These are phyloP conservation scores for Larimichthys polyactis DNA, from an alignment of 2,113 vertebrate species.

Conservation along the genomic window DNA sequence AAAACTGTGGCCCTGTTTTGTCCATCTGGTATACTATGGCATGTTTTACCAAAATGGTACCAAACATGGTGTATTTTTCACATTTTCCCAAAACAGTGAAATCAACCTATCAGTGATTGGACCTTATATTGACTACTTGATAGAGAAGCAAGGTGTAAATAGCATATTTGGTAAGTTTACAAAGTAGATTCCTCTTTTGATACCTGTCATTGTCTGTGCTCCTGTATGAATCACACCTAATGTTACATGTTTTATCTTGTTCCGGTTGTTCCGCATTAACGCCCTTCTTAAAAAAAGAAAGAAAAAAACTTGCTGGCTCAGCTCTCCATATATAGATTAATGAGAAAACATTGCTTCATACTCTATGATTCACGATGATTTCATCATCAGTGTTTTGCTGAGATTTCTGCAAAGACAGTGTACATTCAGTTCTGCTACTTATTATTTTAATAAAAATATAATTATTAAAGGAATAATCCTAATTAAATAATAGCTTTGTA, in stretches of 20 bases:
- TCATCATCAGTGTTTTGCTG: not conserved
- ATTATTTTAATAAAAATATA: not conserved
- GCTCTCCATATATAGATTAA: not conserved
- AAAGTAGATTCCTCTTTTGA: slow-evolving; percentile 28
- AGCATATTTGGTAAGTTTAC: slow-evolving; percentile 91
- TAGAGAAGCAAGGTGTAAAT: slow-evolving; percentile 87
- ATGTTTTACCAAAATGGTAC: not conserved
- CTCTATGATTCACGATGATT: not conserved
- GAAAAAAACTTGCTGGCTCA: not conserved
- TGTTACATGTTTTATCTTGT: slow-evolving; percentile 7
- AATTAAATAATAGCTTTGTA: too few species aligned
- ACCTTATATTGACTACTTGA: slow-evolving; percentile 92
- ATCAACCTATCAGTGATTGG: slow-evolving; percentile 87
- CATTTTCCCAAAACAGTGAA: slow-evolving; percentile 85
- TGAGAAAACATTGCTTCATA: not conserved
- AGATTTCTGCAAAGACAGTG: not conserved
- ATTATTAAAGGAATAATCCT: too few species aligned
- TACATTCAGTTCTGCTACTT: not conserved
- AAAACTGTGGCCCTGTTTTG: not conserved
- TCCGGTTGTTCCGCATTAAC: not conserved
- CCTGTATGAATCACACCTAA: slow-evolving; percentile 1
- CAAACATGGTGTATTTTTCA: slow-evolving; percentile 24
- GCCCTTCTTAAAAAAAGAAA: not conserved
- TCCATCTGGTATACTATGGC: not conserved
- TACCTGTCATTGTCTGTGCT: slow-evolving; percentile 23